phyloP scores from a whole-genome alignment of 2,797 vertebrate species.

The Scyliorhinus canicula region DNA sequence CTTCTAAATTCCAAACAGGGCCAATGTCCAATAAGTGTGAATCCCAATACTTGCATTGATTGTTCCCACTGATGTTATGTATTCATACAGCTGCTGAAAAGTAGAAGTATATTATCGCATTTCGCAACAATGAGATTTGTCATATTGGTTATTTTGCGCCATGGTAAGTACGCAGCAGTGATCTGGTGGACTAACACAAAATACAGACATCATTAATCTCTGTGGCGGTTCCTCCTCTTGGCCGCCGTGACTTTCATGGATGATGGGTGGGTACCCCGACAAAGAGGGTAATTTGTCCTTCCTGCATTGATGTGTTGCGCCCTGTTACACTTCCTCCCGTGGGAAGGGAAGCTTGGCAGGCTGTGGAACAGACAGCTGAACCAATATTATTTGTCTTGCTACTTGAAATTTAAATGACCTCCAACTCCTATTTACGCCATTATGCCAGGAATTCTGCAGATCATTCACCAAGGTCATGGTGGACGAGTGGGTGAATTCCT shows the following conservation, averaged over 20 bases:
- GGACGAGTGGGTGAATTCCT: too few species aligned
- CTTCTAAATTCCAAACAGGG: neutral
- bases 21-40: neutral
- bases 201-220: neutral
- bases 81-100: neutral
- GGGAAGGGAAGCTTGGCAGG: neutral
- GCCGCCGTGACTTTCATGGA: neutral
- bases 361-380: neutral
- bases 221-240: neutral
- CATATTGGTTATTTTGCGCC: neutral
- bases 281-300: neutral
- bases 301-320: too few species aligned
- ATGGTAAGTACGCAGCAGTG: neutral
- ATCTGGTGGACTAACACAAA: neutral
- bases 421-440: neutral
- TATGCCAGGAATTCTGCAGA: too few species aligned
- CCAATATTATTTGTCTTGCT: neutral
- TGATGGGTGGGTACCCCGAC: neutral
- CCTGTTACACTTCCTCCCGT: neutral
- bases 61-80: neutral
- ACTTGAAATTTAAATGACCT: neutral
- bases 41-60: neutral
- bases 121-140: neutral
- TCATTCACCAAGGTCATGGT: neutral
- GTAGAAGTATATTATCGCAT: neutral